A percentile compares a stretch with the other conserved stretches of the same genome.
Evolutionary conservation across 2,888 invertebrate species (phyloP).

Genomic region (Dromius quadrimaculatus): DNA sequence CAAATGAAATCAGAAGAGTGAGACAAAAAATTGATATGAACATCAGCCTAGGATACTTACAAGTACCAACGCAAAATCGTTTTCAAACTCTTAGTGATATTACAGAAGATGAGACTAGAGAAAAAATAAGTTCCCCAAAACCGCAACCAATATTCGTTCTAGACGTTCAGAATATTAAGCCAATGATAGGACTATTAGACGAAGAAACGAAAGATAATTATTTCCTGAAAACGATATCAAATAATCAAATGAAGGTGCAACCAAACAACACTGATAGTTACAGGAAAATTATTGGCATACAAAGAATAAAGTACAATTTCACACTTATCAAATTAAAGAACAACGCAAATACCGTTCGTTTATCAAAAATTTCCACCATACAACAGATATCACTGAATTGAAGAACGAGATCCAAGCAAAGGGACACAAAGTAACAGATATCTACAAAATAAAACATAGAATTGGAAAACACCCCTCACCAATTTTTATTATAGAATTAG

Average conservation of each 20-base stretch:
- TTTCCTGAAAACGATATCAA: constrained; percentile 2
- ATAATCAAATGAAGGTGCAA: constrained; percentile 49
- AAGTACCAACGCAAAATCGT: background rate
- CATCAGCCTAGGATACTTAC: background rate
- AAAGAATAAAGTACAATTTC: constrained; percentile 15
- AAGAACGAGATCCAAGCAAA: constrained; percentile 31
- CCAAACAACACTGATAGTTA: constrained; percentile 30
- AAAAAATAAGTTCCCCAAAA: constrained; percentile 10
- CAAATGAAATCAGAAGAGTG: background rate
- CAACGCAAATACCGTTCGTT: constrained; percentile 30
- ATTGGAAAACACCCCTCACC: no score
- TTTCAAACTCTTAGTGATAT: background rate
- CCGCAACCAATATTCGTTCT: constrained; percentile 25
- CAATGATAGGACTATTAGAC: constrained; percentile 10
- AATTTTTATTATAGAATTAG: constrained; percentile 42
- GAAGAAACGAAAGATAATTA: constrained; percentile 15
- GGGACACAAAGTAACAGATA: constrained; percentile 34
- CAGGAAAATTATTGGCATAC: constrained; percentile 26
- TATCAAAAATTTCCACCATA: constrained; percentile 39
- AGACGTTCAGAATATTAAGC: background rate
- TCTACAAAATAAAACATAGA: constrained; percentile 34
- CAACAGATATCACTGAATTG: constrained; percentile 17
- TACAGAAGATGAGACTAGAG: background rate
- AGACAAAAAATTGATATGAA: background rate
- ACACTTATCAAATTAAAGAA: constrained; percentile 43